A percentile compares a stretch with the other conserved stretches of the same genome.
Evolutionary conservation across 2,888 invertebrate genomes (phyloP).

Genomic region (Caenorhabditis sp.): DNA sequence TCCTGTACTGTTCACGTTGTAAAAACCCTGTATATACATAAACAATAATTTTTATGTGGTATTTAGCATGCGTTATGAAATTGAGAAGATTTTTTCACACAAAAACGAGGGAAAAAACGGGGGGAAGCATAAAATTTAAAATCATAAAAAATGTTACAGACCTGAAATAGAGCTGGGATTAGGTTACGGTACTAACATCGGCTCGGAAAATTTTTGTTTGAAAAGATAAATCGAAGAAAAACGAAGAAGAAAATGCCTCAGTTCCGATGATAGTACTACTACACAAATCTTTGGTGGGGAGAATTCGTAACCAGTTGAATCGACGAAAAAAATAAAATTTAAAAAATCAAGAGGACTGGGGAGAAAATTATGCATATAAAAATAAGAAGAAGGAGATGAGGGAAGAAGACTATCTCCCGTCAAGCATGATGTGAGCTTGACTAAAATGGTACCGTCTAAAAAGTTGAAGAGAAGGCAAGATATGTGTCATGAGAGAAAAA

Average conservation of each 20-base stretch:
- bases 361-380: slow-evolving; percentile 5
- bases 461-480: slow-evolving; percentile 18
- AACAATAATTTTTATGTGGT: slow-evolving; percentile 7
- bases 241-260: not conserved
- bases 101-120: slow-evolving; percentile 1
- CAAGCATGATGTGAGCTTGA: slow-evolving; percentile 51
- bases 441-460: slow-evolving; percentile 25
- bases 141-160: not conserved
- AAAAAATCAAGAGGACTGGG: not conserved
- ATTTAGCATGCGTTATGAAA: not conserved
- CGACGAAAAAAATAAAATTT: not conserved
- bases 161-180: not conserved
- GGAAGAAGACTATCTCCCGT: slow-evolving; percentile 5
- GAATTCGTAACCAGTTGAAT: slow-evolving; percentile 2
- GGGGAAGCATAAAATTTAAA: not conserved
- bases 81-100: not conserved
- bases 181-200: slow-evolving; percentile 50
- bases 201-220: slow-evolving; percentile 6
- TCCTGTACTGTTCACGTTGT: too few relatives aligned
- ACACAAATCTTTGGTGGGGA: not conserved
- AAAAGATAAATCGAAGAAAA: not conserved
- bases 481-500: slow-evolving; percentile 14
- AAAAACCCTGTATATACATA: slow-evolving; percentile 13
- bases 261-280: slow-evolving; percentile 8
- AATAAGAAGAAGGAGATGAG: slow-evolving; percentile 4